Evolutionary conservation across 1,140 invertebrate species (phyloP).

Genomic region (Papilio polyxenes): DNA sequence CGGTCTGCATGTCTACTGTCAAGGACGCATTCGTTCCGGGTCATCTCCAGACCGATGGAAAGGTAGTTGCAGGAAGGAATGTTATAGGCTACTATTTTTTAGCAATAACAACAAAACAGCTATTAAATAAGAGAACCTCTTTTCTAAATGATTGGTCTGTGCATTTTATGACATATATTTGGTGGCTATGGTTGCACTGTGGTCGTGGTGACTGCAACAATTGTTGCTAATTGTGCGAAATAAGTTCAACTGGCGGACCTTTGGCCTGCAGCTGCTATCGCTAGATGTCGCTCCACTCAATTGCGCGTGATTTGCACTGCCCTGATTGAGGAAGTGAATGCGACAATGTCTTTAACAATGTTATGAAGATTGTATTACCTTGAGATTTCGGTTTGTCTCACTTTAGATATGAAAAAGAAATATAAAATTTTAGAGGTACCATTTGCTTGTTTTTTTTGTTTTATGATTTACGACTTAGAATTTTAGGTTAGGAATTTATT

Average conservation of each 20-base stretch:
- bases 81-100: too few species aligned
- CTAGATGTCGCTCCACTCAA: conserved; percentile 16
- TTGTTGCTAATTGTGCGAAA: conserved; percentile 35
- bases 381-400: neutral
- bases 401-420: neutral
- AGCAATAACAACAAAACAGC: too few species aligned
- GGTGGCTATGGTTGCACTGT: neutral
- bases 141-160: too few species aligned
- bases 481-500: neutral
- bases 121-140: too few species aligned
- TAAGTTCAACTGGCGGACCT: conserved; percentile 37
- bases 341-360: neutral
- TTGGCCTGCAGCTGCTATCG: conserved; percentile 9
- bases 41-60: too few species aligned
- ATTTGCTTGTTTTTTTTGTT: neutral
- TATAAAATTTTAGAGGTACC: neutral
- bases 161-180: neutral
- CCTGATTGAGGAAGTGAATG: neutral
- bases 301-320: conserved; percentile 30
- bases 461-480: neutral
- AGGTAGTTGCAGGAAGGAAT: too few species aligned
- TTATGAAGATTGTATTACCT: neutral
- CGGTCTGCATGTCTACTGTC: too few species aligned
- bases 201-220: conserved; percentile 4
- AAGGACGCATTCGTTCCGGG: too few species aligned